Evolutionary conservation across 2,113 vertebrate genomes (phyloP).

Genomic region (Abramis brama): DNA sequence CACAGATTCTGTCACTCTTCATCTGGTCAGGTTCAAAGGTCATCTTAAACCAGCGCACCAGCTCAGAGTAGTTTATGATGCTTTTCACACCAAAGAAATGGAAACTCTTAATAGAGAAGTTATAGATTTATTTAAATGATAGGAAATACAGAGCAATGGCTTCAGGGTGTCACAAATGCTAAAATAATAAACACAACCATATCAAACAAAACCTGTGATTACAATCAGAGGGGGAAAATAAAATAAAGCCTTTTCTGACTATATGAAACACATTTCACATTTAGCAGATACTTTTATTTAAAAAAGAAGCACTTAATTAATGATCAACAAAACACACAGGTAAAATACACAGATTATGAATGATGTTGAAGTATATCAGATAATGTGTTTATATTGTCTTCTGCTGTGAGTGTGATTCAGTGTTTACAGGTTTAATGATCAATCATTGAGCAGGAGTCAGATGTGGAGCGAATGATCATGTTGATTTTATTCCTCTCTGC

Average conservation of each 20-base stretch:
- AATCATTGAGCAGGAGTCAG: not conserved
- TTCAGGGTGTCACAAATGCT: not conserved
- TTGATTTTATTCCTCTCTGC: not conserved
- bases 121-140: not conserved
- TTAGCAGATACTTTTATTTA: no score
- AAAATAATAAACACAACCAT: not conserved
- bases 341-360: no score
- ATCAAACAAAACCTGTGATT: not conserved
- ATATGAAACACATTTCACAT: accelerated
- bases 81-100: not conserved
- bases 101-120: not conserved
- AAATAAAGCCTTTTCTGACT: no score
- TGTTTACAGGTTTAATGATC: not conserved
- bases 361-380: no score
- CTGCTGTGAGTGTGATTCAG: no score
- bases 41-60: not conserved
- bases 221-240: not conserved
- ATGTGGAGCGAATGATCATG: no score
- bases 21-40: not conserved
- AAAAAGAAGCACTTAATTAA: no score
- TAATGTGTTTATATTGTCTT: no score
- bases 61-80: not conserved
- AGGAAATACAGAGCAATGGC: not conserved
- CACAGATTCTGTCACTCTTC: not conserved
- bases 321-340: no score